Evolutionary conservation across 2,888 invertebrate species (phyloP).

Genomic region (Aporophyla lueneburgensis): DNA sequence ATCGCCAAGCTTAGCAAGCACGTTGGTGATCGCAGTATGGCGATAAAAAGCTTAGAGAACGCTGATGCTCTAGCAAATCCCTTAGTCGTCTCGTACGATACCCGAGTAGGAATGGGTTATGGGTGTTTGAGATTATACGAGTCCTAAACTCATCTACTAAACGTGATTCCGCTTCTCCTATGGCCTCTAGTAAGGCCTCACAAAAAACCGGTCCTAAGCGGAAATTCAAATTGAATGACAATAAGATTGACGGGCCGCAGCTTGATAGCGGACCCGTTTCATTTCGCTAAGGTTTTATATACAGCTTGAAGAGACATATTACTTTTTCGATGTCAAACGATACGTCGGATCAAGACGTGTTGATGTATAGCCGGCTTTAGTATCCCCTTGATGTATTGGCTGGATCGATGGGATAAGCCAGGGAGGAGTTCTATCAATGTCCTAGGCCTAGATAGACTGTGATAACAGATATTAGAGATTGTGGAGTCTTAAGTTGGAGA

Average conservation of each 20-base stretch:
- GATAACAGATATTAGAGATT: not conserved
- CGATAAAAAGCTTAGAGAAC: too few species aligned
- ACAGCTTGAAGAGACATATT: constrained; percentile 77
- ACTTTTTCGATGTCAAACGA: constrained; percentile 76
- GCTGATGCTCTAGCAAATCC: too few species aligned
- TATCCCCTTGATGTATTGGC: constrained; percentile 54
- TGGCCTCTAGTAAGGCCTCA: constrained; percentile 71
- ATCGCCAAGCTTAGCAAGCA: too few species aligned
- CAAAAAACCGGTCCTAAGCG: constrained; percentile 84
- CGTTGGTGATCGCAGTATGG: too few species aligned
- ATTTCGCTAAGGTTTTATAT: constrained; percentile 79
- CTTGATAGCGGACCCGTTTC: constrained; percentile 85
- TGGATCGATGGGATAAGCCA: constrained; percentile 53
- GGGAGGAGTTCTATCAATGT: constrained; percentile 34
- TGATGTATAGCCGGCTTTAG: constrained; percentile 65
- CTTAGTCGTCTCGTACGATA: too few species aligned
- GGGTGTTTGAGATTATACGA: not conserved
- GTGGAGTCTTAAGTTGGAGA: not conserved
- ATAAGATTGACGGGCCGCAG: constrained; percentile 88
- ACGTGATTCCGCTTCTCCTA: constrained; percentile 59
- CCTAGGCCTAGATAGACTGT: constrained; percentile 10
- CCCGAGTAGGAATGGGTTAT: too few species aligned
- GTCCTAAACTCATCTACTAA: not conserved
- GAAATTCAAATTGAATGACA: constrained; percentile 90
- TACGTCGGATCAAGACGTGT: constrained; percentile 64